Base-by-base conservation (phyloP, 1,140 invertebrate species). In the Drosophila lini region DNA sequence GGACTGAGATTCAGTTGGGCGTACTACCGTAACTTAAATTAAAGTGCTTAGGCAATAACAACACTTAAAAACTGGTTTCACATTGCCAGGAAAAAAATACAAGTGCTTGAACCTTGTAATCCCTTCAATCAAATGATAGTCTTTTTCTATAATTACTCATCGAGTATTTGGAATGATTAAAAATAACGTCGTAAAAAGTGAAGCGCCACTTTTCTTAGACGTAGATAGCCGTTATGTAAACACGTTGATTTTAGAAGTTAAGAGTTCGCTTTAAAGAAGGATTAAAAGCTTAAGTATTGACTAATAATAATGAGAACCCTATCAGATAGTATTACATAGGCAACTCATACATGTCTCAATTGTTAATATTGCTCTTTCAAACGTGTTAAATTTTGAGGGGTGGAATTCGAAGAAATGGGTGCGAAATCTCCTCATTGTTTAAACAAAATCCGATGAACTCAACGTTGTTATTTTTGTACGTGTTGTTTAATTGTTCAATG, bases 141-240 rank as follows among this genome's bases (percentile, higher is more conserved):
- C 16, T 31, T 34, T 41, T 50, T 15, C 34, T 70, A 15, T 36
- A 59, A 48, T 71, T 71, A 70, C 34, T 47, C 50, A 71, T 34
- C 5, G 25, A 40, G 8, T 47, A 36, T 16, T 9, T 48, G 16
- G 8, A 69, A 15, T 16, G 47, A 44, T 69, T 44, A 56, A 47
- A 57, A 71, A 71, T 50, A 58, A 58, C 68, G 68, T 59, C 44
- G 65, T 59, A 71, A 56, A 70, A 22, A 36, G 52, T 41, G 6
- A 41, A 41, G 44, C 68, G 65, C 16, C 9, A n/a, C 68, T 38
- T 67, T 38, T 67, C 38, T 44, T 38, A 22, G n/a, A 15, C 38
- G 13, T 19, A 31, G n/a, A 32, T 16, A 36, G 25, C 6, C 10
- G 31, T 71, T 57, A 47, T 41, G 55, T 47, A 48, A 71, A 40